Evolutionary conservation across 1,140 invertebrate species (phyloP).

Genomic region (Drosophila pseudoobscura): DNA sequence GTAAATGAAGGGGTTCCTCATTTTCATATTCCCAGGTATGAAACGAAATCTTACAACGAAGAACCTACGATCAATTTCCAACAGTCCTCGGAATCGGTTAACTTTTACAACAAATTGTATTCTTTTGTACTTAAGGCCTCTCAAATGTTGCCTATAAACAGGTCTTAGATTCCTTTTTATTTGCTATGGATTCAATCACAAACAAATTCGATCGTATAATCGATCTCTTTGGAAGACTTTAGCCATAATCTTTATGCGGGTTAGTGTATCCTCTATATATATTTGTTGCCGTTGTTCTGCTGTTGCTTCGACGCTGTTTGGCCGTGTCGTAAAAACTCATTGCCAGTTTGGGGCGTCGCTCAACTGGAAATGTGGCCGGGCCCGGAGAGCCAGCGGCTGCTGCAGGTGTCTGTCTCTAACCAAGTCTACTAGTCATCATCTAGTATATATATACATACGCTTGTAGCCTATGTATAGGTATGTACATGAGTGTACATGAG

Average conservation of each 20-base stretch:
- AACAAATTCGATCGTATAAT: neutral
- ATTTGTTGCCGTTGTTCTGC: slow-evolving; percentile 31
- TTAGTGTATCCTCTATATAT: neutral
- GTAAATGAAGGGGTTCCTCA: too few relatives aligned
- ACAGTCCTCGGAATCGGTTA: too few relatives aligned
- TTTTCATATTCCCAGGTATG: too few relatives aligned
- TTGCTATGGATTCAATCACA: too few relatives aligned
- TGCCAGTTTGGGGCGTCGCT: slow-evolving; percentile 74
- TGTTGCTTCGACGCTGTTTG: slow-evolving; percentile 34
- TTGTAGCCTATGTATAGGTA: neutral
- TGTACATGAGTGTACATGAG: slow-evolving; percentile 6
- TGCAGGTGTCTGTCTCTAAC: slow-evolving; percentile 66
- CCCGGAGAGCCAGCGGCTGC: slow-evolving; percentile 32
- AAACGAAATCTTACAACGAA: too few relatives aligned
- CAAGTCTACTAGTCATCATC: slow-evolving; percentile 24
- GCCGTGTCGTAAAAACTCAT: slow-evolving; percentile 67
- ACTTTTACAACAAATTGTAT: too few relatives aligned
- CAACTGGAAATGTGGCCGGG: slow-evolving; percentile 75
- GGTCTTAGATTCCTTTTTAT: neutral
- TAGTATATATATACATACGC: slow-evolving; percentile 8
- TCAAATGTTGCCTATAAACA: too few relatives aligned
- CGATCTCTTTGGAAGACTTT: neutral
- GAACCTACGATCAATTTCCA: too few relatives aligned
- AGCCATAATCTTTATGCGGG: neutral
- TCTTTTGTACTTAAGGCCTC: too few relatives aligned